Base-by-base conservation (phyloP, 2,113 vertebrate genomes). In the Gymnocephalus cernua region DNA sequence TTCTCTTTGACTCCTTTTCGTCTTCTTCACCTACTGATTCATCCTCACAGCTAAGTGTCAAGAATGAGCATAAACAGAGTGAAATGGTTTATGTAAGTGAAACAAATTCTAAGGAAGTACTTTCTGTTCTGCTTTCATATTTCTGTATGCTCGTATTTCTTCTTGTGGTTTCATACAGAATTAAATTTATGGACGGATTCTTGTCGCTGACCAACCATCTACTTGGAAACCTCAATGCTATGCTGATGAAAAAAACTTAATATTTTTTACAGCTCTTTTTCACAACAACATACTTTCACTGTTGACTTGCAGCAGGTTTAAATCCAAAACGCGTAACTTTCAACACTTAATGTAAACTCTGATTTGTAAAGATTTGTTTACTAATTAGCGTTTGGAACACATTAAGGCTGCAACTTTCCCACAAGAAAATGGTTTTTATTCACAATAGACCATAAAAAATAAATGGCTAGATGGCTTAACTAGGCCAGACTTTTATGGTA, bases 41-140 rank as follows among this genome's bases (percentile, higher is more conserved):
- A 23, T 77, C 65, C 25, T 35, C 54, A 23, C 4, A 50, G 7
- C 21, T 12, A 25, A 27, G 7, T 1, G 47, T 47, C 14, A 18
- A 35, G 25, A 53, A 25, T 0, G 19, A 73, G 7, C 63, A 7
- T 6, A 59, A 77, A 64, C 84, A 73, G 53, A 65, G 16, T n/a
- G 12, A 53, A 35, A 53, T 1, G 15, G 21, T 59, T 86, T 64
- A 77, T 77, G 63, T 57, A 84, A 84, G 80, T 6, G 32, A 69
- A 65, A 77, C 47, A 38, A 19, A 25, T 63, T 86, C n/a, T 19
- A 27, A 71, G 73, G 67, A 87, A 74, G 77, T 53, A 58, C 68
- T 79, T 68, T 84, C 67, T 71, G 82, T 85, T 77, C 82, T 85
- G 70, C 68, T 57, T 68, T 74, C 8, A 66, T 53, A 48, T 79